Conservation (phyloP, 2,888 invertebrate genomes). For the Drosophila siamana region DNA sequence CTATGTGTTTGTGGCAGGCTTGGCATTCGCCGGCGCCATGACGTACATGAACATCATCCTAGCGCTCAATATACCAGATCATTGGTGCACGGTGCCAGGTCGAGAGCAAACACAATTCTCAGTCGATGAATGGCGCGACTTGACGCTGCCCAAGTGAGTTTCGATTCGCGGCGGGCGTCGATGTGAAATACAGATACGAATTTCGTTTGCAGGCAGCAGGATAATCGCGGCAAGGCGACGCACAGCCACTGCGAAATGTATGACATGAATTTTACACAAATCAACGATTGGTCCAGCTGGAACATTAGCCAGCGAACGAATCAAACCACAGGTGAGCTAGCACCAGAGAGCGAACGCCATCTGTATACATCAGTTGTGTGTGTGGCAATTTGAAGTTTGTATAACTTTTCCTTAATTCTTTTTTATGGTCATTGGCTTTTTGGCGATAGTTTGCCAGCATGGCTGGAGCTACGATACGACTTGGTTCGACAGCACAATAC, state of each 20-base stretch:
- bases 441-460: slow-evolving; percentile 85
- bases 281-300: slow-evolving; percentile 76
- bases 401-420: slow-evolving; percentile 82
- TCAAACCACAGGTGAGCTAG: slow-evolving; percentile 71
- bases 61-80: slow-evolving; percentile 87
- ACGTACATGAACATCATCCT: slow-evolving; percentile 87
- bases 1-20: slow-evolving; percentile 85
- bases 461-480: slow-evolving; percentile 87
- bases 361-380: slow-evolving; percentile 1
- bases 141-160: slow-evolving; percentile 87
- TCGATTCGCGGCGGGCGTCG: not conserved
- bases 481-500: slow-evolving; percentile 86
- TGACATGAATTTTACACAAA: slow-evolving; percentile 83
- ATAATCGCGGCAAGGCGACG: slow-evolving; percentile 83
- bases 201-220: slow-evolving; percentile 71
- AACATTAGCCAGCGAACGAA: slow-evolving; percentile 63
- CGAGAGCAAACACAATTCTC: slow-evolving; percentile 85
- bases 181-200: not conserved
- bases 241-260: slow-evolving; percentile 86
- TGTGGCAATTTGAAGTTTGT: slow-evolving; percentile 18
- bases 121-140: slow-evolving; percentile 86
- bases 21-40: slow-evolving; percentile 86
- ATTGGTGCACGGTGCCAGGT: slow-evolving; percentile 87
- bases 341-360: not conserved
- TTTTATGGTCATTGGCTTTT: slow-evolving; percentile 71